These are phyloP conservation scores for Sylvilagus floridanus DNA, from an alignment of 2,797 vertebrate species.

Conservation along the genomic window DNA sequence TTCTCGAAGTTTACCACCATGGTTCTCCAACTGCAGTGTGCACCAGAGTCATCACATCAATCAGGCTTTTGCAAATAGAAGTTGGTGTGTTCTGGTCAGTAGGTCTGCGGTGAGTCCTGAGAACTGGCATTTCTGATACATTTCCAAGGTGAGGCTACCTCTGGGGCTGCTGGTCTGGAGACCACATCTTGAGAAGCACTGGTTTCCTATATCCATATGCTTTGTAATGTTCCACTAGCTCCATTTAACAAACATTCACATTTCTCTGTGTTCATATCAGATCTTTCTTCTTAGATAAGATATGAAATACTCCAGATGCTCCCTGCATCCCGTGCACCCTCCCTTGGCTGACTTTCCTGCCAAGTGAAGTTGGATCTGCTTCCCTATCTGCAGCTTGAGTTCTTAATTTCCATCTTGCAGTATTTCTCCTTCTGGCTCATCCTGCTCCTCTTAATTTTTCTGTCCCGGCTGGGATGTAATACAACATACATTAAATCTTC, in stretches of 20 bases:
- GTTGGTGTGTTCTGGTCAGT: not conserved
- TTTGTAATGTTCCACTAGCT: not conserved
- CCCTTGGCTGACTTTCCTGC: not conserved
- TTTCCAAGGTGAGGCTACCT: not conserved
- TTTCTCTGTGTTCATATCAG: not conserved
- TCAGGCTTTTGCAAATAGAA: not conserved
- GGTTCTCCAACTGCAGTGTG: not conserved
- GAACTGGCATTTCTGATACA: not conserved
- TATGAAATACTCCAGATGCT: not conserved
- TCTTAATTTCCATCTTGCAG: not conserved
- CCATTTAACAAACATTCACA: not conserved
- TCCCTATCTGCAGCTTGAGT: not conserved
- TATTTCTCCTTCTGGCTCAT: not conserved
- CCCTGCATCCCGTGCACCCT: not conserved
- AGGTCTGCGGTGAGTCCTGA: not conserved
- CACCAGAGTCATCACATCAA: not conserved
- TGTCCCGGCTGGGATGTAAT: not conserved
- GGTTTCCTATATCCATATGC: not conserved
- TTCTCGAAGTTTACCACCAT: not conserved
- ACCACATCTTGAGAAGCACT: not conserved
- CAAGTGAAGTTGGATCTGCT: not conserved
- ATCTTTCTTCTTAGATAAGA: not conserved
- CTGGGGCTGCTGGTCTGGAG: not conserved
- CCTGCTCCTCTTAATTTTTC: not conserved
- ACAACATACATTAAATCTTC: not conserved